These are phyloP conservation scores for Acanthurus lineatus DNA, from an alignment of 2,797 vertebrate species.

Conservation along the genomic window DNA sequence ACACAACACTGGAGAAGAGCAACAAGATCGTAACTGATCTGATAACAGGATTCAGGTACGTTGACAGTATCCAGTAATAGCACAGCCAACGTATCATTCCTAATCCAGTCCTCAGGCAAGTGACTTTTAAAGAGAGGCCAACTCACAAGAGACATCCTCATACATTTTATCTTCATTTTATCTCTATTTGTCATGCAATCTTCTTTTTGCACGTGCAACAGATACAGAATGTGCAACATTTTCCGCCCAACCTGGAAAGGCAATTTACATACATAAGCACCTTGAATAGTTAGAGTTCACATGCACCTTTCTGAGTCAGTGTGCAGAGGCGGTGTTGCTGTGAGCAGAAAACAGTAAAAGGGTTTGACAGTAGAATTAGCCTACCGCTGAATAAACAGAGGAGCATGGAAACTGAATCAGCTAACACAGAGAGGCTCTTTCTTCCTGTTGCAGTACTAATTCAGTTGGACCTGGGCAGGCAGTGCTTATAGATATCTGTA, in stretches of 20 bases:
- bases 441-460: slow-evolving; percentile 69
- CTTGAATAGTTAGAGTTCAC: slow-evolving; percentile 8
- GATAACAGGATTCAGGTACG: slow-evolving; percentile 63
- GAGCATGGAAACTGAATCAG: slow-evolving; percentile 70
- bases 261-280: slow-evolving; percentile 34
- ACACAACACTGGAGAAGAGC: slow-evolving; percentile 40
- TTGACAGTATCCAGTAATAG: slow-evolving; percentile 60
- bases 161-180: slow-evolving; percentile 29
- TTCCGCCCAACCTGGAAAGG: slow-evolving; percentile 12
- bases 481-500: slow-evolving; percentile 77
- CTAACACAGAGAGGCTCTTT: slow-evolving; percentile 70
- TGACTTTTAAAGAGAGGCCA: slow-evolving; percentile 49
- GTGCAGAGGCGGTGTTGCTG: slow-evolving; percentile 32
- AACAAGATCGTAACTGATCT: slow-evolving; percentile 60
- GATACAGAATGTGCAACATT: slow-evolving; percentile 17
- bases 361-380: slow-evolving; percentile 58
- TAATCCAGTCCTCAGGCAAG: slow-evolving; percentile 71
- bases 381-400: slow-evolving; percentile 75
- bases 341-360: slow-evolving; percentile 49
- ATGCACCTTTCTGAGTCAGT: slow-evolving; percentile 29
- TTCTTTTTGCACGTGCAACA: slow-evolving; percentile 18
- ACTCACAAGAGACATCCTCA: slow-evolving; percentile 27
- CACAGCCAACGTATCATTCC: slow-evolving; percentile 45
- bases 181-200: slow-evolving; percentile 34
- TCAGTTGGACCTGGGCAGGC: slow-evolving; percentile 67